Percentiles rank a stretch among this genome's conserved stretches.
phyloP scores from a whole-genome alignment of 2,888 invertebrate genomes.

The Nipponacmea schrenckii region DNA sequence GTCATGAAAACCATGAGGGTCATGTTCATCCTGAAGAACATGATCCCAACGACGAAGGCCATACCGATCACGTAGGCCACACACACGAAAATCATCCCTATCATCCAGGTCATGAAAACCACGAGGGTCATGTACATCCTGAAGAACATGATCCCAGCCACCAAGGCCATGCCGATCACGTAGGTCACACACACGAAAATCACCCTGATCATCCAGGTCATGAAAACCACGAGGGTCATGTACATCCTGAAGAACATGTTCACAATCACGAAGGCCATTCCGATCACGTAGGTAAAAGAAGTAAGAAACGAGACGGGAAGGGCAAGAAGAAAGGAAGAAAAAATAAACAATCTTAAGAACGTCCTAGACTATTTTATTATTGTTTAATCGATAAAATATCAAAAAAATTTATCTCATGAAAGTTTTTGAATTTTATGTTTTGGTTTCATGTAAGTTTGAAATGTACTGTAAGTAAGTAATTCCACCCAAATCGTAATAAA shows the following conservation, averaged over 20 bases:
- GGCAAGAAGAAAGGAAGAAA: background rate
- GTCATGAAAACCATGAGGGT: background rate
- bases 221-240: slow-evolving; percentile 1
- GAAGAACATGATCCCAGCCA: background rate
- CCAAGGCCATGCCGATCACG: background rate
- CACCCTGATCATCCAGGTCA: slow-evolving; percentile 2
- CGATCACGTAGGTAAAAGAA: background rate
- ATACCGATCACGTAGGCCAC: background rate
- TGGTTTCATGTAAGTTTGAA: too few species aligned
- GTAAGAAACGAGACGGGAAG: background rate
- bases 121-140: slow-evolving; percentile 4
- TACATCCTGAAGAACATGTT: background rate
- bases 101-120: slow-evolving; percentile 2
- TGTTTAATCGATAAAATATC: too few species aligned
- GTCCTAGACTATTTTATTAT: too few species aligned
- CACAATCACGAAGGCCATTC: background rate
- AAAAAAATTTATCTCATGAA: too few species aligned
- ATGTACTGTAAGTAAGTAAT: too few species aligned
- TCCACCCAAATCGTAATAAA: too few species aligned
- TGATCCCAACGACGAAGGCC: background rate
- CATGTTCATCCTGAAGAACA: background rate
- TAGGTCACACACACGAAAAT: background rate
- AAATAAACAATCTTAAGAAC: slow-evolving; percentile 4
- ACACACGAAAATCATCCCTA: background rate
- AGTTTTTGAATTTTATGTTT: too few species aligned